These are phyloP conservation scores for Mormyrus proboscirostris DNA, from an alignment of 2,797 vertebrate genomes.

Conservation along the genomic window DNA sequence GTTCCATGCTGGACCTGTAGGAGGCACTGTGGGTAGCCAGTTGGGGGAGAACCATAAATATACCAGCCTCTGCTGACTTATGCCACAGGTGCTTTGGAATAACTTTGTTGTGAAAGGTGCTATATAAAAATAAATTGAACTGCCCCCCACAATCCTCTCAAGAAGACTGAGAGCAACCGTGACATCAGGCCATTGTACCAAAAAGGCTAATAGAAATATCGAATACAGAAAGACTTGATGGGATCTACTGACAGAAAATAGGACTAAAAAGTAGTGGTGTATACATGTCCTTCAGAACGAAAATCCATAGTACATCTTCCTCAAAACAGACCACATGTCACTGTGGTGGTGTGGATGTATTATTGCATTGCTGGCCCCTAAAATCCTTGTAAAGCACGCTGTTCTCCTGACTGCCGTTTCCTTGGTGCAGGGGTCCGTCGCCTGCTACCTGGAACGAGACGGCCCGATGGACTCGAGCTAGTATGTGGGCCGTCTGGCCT, in stretches of 20 bases:
- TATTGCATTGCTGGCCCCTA: slow-evolving; percentile 55
- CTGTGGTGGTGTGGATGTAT: slow-evolving; percentile 23
- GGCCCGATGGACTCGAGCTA: neutral
- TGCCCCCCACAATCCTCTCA: neutral
- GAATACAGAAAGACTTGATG: neutral
- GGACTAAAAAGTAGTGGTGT: neutral
- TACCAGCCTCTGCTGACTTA: neutral
- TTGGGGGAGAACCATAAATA: neutral
- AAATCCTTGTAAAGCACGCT: slow-evolving; percentile 23
- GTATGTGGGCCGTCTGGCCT: neutral
- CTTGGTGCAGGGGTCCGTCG: slow-evolving; percentile 42
- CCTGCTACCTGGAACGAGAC: neutral
- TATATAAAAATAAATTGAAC: neutral
- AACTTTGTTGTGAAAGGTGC: neutral
- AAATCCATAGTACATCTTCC: neutral
- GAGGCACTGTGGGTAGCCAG: neutral
- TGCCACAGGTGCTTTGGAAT: neutral
- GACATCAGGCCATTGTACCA: slow-evolving; percentile 17
- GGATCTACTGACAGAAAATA: neutral
- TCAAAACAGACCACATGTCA: slow-evolving; percentile 15
- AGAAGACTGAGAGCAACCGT: neutral
- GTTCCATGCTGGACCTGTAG: neutral
- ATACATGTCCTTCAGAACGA: neutral
- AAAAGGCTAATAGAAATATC: neutral
- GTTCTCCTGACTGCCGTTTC: slow-evolving; percentile 36